Evolutionary conservation across 2,888 invertebrate genomes (phyloP).

Genomic region (Alloscopus bannaensis): DNA sequence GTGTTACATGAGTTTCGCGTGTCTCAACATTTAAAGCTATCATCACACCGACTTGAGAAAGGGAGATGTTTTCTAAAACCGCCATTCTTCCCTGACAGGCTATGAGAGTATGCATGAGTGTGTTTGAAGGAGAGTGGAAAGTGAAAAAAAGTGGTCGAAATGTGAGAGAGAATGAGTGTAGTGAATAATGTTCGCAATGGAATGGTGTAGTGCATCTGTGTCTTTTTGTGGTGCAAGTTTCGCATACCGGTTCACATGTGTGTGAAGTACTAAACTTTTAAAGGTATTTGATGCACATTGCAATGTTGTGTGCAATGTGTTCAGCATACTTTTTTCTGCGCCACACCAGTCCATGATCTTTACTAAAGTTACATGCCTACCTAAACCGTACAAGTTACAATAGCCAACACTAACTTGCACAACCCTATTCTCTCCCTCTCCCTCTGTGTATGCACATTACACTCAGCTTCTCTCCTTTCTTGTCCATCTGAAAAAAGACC

Average conservation of each 20-base stretch:
- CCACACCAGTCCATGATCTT: neutral
- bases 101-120: too few species aligned
- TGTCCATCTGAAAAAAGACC: neutral
- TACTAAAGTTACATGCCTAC: neutral
- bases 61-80: too few species aligned
- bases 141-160: neutral
- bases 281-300: neutral
- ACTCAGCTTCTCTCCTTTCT: neutral
- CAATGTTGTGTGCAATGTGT: neutral
- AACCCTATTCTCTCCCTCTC: neutral
- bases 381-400: neutral
- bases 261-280: neutral
- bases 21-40: too few species aligned
- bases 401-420: too few species aligned
- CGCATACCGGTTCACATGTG: neutral
- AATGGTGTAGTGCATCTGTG: too few species aligned
- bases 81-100: too few species aligned
- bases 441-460: neutral
- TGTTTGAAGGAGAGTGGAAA: neutral
- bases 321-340: neutral
- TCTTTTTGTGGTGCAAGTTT: neutral
- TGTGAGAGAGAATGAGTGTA: too few species aligned
- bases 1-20: conserved; percentile 56
- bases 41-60: too few species aligned
- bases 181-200: too few species aligned